Conservation (phyloP, 1,140 invertebrate genomes). For the Platyura marginata region DNA sequence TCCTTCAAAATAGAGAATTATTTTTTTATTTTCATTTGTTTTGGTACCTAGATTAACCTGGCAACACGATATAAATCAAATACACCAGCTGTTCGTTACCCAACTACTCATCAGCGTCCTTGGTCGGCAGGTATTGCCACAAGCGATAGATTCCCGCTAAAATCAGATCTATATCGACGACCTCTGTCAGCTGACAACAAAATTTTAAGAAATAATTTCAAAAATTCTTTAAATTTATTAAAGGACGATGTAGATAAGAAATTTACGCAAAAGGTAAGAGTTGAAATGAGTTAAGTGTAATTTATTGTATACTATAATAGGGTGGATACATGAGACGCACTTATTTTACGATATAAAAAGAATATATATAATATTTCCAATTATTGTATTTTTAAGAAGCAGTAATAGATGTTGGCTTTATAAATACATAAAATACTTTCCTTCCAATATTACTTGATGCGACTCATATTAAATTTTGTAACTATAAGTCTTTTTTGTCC, state of each 20-base stretch:
- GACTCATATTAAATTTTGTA: too few relatives aligned
- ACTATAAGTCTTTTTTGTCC: too few relatives aligned
- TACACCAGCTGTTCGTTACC: slow-evolving; percentile 3
- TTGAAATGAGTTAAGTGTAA: background rate
- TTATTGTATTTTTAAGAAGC: too few relatives aligned
- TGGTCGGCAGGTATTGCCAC: background rate
- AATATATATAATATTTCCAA: too few relatives aligned
- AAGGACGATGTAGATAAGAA: background rate
- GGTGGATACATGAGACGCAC: background rate
- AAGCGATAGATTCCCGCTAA: background rate
- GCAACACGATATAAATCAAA: slow-evolving; percentile 3
- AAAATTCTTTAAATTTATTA: background rate
- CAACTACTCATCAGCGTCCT: background rate
- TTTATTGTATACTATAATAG: background rate
- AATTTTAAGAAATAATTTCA: slow-evolving; percentile 1
- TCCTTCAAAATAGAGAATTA: background rate
- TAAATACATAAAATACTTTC: too few relatives aligned
- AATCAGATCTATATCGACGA: background rate
- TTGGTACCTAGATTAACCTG: slow-evolving; percentile 4
- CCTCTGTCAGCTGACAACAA: background rate
- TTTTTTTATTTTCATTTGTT: background rate
- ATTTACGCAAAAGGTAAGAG: slow-evolving; percentile 1
- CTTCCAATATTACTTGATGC: too few relatives aligned
- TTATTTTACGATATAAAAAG: background rate
- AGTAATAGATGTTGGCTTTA: too few relatives aligned